Evolutionary conservation across 2,888 invertebrate species (phyloP).

Genomic region (Dioctria rufipes): DNA sequence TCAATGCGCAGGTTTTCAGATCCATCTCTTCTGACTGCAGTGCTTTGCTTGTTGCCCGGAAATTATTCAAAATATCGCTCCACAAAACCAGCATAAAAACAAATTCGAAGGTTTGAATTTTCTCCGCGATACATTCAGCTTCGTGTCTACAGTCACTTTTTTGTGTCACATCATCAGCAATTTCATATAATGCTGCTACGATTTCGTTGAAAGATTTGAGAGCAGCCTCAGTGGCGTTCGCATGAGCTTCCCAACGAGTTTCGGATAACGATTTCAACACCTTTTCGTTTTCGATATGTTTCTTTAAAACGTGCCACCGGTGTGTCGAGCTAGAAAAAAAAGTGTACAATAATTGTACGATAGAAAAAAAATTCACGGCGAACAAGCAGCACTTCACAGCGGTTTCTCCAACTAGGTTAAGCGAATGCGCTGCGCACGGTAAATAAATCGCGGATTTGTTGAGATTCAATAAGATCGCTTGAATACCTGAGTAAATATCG

Average conservation of each 20-base stretch:
- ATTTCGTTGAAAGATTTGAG: not conserved
- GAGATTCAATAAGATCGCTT: slow-evolving; percentile 60
- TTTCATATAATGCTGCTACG: not conserved
- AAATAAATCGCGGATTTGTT: too few species aligned
- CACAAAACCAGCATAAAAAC: slow-evolving; percentile 26
- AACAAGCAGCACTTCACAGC: slow-evolving; percentile 12
- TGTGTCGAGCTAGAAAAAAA: not conserved
- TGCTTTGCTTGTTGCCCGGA: slow-evolving; percentile 20
- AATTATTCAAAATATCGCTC: slow-evolving; percentile 20
- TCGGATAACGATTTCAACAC: not conserved
- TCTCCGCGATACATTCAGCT: slow-evolving; percentile 19
- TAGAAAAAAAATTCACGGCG: slow-evolving; percentile 8
- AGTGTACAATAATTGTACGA: slow-evolving; percentile 4
- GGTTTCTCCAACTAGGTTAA: slow-evolving; percentile 4
- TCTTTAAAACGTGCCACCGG: slow-evolving; percentile 6
- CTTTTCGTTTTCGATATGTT: not conserved
- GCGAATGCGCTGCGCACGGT: too few species aligned
- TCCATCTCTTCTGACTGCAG: slow-evolving; percentile 4
- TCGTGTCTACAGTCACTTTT: slow-evolving; percentile 16
- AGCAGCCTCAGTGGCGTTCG: not conserved
- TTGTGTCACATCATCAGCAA: slow-evolving; percentile 34
- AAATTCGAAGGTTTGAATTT: slow-evolving; percentile 30
- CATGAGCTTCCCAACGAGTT: slow-evolving; percentile 5
- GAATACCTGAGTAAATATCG: slow-evolving; percentile 63
- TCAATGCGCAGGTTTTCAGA: slow-evolving; percentile 33